Evolutionary conservation across 30 jellyfish, hydroid and myxozoan genomes (phyloP).

Genomic region (Aurelia aurita complex sp. Pacific): DNA sequence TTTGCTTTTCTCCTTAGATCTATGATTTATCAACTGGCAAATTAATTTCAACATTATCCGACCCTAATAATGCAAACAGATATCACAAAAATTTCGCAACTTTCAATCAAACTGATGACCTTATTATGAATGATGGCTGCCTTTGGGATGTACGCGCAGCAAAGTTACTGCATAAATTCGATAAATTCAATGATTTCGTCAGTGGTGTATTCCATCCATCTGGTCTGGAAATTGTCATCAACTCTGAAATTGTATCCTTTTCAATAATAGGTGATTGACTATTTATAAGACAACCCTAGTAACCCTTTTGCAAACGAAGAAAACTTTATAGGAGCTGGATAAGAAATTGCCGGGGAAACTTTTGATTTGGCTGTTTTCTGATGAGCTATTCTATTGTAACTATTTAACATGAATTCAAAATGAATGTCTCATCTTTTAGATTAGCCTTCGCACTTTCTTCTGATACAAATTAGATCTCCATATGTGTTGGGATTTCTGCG

Average conservation of each 20-base stretch:
- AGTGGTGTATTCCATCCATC: constrained; percentile 97
- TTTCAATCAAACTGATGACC: constrained; percentile 84
- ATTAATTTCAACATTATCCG: constrained; percentile 58
- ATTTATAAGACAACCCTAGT: no score
- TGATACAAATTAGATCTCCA: no score
- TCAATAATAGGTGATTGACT: no score
- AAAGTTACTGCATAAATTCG: constrained; percentile 87
- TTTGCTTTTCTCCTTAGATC: constrained; percentile 40
- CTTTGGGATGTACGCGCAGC: constrained; percentile 95
- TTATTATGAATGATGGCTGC: constrained; percentile 91
- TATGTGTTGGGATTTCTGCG: no score
- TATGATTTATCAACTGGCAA: constrained; percentile 85
- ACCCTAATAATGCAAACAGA: constrained; percentile 66
- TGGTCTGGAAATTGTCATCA: constrained; percentile 93
- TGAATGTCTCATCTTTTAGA: no score
- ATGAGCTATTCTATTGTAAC: no score
- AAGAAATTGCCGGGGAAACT: no score
- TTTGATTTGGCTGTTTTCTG: no score
- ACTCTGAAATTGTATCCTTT: constrained; percentile 96
- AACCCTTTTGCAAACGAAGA: no score
- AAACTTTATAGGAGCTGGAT: no score
- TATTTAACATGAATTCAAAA: no score
- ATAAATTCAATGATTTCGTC: constrained; percentile 85
- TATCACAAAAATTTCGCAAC: constrained; percentile 78
- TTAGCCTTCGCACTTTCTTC: no score